Base-by-base conservation (phyloP, 2,797 vertebrate species). In the Menidia menidia region DNA sequence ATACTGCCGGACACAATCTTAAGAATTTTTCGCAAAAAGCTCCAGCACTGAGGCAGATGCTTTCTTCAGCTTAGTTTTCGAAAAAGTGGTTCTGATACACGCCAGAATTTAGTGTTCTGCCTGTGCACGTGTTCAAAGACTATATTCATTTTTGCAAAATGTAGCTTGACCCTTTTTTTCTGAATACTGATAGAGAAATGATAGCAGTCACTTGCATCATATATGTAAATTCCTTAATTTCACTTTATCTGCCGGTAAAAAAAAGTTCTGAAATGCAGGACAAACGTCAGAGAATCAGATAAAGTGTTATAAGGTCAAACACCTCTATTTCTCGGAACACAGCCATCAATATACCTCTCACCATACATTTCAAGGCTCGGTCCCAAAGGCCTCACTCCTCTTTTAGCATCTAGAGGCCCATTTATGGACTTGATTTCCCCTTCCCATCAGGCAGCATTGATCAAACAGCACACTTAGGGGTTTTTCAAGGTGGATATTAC, bases 401-500 rank as follows among this genome's bases (percentile, higher is more conserved):
- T 92, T 91, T 92, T 92, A 92, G 92, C 90, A 90, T 90, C 87
- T 89, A 91, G 92, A 91, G 90, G 90, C 90, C 88, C 68, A 86
- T 89, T 93, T 93, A 93, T 90, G 81, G 88, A 82, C 89, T 90
- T 94, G 92, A 93, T 93, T 94, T 93, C 82, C 89, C 75, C 83
- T 93, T 93, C 87, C 92, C 89, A 92, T 93, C 90, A 93, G 92
- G 84, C 90, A 69, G 84, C 92, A 93, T 90, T 91, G 90, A 93
- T 92, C 92, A 93, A 92, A 93, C 87, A 89, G 86, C 90, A 91
- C 87, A 88, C 90, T 93, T 91, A 90, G 86, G 48, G 73, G 87
- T 85, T 90, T 90, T 89, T 92, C 87, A 93, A 91, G 92, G 91
- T 90, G 89, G 89, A 90, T 90, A 93, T 94, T 94, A 93, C 77